A percentile compares a stretch with the other conserved stretches of the same genome.
phyloP scores from a whole-genome alignment of 1,140 invertebrate genomes.

The Ganaspis sp. region DNA sequence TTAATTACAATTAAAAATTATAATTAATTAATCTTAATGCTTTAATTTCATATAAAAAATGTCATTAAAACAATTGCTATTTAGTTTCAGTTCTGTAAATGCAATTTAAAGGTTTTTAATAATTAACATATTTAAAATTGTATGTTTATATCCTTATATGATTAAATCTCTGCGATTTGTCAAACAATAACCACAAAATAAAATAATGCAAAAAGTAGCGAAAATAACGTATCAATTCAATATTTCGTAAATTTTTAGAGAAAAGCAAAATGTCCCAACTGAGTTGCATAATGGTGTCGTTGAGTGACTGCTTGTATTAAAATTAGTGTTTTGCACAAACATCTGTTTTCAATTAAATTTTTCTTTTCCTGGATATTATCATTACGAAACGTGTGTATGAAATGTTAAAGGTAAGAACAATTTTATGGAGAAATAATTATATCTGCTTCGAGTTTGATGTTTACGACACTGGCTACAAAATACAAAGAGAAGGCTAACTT shows the following conservation, averaged over 20 bases:
- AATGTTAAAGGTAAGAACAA: slow-evolving; percentile 2
- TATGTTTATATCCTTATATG: too few species aligned
- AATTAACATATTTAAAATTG: too few species aligned
- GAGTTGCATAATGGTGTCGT: background rate
- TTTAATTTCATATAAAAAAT: too few species aligned
- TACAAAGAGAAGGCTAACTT: slow-evolving; percentile 1
- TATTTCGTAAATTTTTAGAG: background rate
- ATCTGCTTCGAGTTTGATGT: slow-evolving; percentile 9
- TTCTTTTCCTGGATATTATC: background rate
- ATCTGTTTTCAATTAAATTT: slow-evolving; percentile 1
- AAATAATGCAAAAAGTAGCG: too few species aligned
- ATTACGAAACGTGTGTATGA: background rate
- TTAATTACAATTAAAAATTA: too few species aligned
- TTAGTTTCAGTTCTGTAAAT: too few species aligned
- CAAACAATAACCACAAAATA: too few species aligned
- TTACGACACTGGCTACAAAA: slow-evolving; percentile 6
- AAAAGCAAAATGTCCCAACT: background rate
- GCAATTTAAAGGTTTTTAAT: too few species aligned
- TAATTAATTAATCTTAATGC: too few species aligned
- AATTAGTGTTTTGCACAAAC: background rate
- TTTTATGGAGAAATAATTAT: slow-evolving; percentile 21
- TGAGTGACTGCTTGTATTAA: background rate
- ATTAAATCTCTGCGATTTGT: too few species aligned
- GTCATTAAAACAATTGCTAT: too few species aligned
- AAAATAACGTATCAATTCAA: too few species aligned